A percentile compares a stretch with the other conserved stretches of the same genome.
phyloP scores from a whole-genome alignment of 2,888 invertebrate species.

The Alviniconcha strummeri region DNA sequence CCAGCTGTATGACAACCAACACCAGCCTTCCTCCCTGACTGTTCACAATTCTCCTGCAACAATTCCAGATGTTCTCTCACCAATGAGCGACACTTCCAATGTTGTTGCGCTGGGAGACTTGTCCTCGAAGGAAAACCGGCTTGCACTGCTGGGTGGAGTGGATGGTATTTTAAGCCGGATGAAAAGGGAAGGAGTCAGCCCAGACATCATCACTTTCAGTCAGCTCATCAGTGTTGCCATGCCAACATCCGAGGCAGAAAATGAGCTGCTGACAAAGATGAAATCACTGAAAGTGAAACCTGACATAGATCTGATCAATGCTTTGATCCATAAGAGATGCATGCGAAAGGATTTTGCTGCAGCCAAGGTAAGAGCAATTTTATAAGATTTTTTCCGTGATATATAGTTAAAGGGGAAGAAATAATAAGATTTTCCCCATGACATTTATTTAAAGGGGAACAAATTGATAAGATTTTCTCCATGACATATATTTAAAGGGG shows the following conservation, averaged over 20 bases:
- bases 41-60: not conserved
- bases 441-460: no score
- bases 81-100: not conserved
- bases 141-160: constrained; percentile 84
- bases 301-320: constrained; percentile 90
- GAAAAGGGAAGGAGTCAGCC: constrained; percentile 80
- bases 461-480: not conserved
- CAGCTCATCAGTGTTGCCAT: constrained; percentile 85
- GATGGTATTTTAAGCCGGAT: constrained; percentile 86
- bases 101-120: constrained; percentile 39
- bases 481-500: not conserved
- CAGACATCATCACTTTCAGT: constrained; percentile 87
- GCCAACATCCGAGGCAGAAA: constrained; percentile 81
- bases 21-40: not conserved
- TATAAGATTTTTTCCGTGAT: not conserved
- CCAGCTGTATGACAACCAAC: not conserved
- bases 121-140: constrained; percentile 48
- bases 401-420: not conserved
- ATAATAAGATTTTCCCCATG: not conserved
- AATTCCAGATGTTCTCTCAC: constrained; percentile 23
- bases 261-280: constrained; percentile 80
- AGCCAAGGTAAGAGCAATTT: constrained; percentile 80
- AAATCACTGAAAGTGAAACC: constrained; percentile 76
- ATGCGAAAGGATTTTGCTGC: constrained; percentile 81
- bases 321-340: constrained; percentile 87